Conservation (phyloP, 1,140 invertebrate genomes). For the Chelonus insularis region DNA sequence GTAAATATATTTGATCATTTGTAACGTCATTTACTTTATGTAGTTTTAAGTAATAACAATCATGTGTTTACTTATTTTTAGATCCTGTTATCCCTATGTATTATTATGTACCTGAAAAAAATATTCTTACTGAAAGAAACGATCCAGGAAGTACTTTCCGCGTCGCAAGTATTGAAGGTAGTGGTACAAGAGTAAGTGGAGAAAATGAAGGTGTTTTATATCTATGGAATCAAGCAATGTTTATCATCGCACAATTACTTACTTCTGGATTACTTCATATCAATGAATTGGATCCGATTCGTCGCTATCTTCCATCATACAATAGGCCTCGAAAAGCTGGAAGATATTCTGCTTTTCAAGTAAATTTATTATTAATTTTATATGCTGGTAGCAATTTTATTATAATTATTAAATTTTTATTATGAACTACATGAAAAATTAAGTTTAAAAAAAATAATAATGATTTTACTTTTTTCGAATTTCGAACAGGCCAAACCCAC, state of each 20-base stretch:
- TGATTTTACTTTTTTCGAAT: slow-evolving; percentile 58
- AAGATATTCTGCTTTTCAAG: slow-evolving; percentile 96
- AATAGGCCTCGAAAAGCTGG: slow-evolving; percentile 88
- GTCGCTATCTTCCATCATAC: slow-evolving; percentile 93
- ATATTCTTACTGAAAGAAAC: slow-evolving; percentile 72
- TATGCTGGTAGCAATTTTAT: neutral
- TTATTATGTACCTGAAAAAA: slow-evolving; percentile 86
- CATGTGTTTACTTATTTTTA: too few species aligned
- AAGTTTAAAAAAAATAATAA: neutral
- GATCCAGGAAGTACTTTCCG: slow-evolving; percentile 73
- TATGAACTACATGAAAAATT: neutral
- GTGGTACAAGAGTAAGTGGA: slow-evolving; percentile 33
- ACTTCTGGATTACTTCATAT: slow-evolving; percentile 87
- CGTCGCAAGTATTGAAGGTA: slow-evolving; percentile 64
- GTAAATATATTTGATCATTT: slow-evolving; percentile 57
- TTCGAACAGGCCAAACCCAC: slow-evolving; percentile 70
- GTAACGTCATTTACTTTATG: too few species aligned
- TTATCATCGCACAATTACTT: slow-evolving; percentile 89
- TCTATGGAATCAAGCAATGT: slow-evolving; percentile 93
- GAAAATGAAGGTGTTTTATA: slow-evolving; percentile 65
- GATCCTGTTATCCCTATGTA: slow-evolving; percentile 87
- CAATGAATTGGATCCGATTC: slow-evolving; percentile 94
- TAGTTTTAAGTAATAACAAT: too few species aligned
- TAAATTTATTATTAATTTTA: slow-evolving; percentile 53
- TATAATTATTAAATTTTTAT: neutral